Evolutionary conservation across 2,888 invertebrate species (phyloP).

Genomic region (Gortyna flavago): DNA sequence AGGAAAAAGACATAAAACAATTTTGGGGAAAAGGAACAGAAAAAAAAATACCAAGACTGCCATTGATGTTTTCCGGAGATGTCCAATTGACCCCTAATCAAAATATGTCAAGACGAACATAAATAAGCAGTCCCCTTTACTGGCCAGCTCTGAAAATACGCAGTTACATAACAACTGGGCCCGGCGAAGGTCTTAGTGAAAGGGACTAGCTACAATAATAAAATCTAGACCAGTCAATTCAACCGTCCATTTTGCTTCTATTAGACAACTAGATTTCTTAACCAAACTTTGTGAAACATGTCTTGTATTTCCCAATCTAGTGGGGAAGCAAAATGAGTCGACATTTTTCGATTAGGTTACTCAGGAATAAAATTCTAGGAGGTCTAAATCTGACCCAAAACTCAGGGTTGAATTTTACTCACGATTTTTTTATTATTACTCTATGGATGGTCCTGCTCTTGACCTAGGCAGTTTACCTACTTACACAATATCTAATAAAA

Average conservation of each 20-base stretch:
- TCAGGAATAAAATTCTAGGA: neutral
- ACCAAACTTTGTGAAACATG: slow-evolving; percentile 19
- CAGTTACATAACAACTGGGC: slow-evolving; percentile 8
- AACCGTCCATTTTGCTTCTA: slow-evolving; percentile 3
- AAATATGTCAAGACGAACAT: slow-evolving; percentile 22
- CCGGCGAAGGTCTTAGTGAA: slow-evolving; percentile 21
- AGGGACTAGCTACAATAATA: slow-evolving; percentile 10
- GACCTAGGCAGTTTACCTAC: neutral
- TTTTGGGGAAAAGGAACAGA: neutral
- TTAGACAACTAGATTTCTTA: slow-evolving; percentile 1
- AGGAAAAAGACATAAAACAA: neutral
- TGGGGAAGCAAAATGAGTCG: neutral
- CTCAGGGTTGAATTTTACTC: neutral
- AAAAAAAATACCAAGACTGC: slow-evolving; percentile 17
- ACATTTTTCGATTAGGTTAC: neutral
- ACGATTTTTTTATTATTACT: neutral
- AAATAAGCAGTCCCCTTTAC: slow-evolving; percentile 5
- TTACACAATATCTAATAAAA: neutral
- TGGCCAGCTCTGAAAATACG: slow-evolving; percentile 6
- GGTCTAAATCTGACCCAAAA: neutral
- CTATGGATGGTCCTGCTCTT: neutral
- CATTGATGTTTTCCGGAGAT: slow-evolving; percentile 12
- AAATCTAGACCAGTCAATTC: slow-evolving; percentile 5
- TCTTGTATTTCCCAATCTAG: neutral
- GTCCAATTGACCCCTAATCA: slow-evolving; percentile 13